A percentile compares a stretch with the other conserved stretches of the same genome.
Evolutionary conservation across 2,113 vertebrate species (phyloP).

Genomic region (Aptenodytes forsteri): DNA sequence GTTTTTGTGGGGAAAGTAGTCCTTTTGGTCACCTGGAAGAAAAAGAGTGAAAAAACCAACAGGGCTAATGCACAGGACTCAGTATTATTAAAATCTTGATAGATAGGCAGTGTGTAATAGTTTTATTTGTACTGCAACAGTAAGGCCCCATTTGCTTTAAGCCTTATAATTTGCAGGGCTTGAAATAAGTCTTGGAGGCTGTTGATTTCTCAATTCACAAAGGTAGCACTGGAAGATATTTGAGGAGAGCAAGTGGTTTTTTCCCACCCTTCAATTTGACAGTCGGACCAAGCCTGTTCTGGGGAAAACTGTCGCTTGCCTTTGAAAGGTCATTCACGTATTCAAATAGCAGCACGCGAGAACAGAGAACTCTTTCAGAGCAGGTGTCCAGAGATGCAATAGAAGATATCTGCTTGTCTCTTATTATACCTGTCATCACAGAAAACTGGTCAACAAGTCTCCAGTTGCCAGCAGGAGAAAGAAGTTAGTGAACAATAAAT

Average conservation of each 20-base stretch:
- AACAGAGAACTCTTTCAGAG: constrained; percentile 18
- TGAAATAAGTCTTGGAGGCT: not conserved
- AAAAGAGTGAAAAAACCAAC: not conserved
- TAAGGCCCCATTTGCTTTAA: not conserved
- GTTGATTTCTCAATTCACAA: not conserved
- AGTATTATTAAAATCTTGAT: not conserved
- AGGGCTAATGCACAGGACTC: not conserved
- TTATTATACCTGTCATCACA: not conserved
- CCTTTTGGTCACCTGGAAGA: not conserved
- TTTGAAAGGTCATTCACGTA: not conserved
- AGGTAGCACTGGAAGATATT: not conserved
- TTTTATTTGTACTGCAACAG: not conserved
- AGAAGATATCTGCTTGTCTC: not conserved
- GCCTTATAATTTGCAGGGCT: not conserved
- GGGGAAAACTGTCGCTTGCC: not conserved
- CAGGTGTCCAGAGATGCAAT: constrained; percentile 1
- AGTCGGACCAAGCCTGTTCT: not conserved
- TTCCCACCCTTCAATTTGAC: not conserved
- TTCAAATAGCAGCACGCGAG: not conserved
- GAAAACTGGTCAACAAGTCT: constrained; percentile 1
- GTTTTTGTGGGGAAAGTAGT: not conserved
- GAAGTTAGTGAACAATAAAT: constrained; percentile 12
- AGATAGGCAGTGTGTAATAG: not conserved
- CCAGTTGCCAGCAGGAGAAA: not conserved
- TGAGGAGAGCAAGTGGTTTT: not conserved